Conservation (phyloP, 2,888 invertebrate species). For the Thalpophila matura region DNA sequence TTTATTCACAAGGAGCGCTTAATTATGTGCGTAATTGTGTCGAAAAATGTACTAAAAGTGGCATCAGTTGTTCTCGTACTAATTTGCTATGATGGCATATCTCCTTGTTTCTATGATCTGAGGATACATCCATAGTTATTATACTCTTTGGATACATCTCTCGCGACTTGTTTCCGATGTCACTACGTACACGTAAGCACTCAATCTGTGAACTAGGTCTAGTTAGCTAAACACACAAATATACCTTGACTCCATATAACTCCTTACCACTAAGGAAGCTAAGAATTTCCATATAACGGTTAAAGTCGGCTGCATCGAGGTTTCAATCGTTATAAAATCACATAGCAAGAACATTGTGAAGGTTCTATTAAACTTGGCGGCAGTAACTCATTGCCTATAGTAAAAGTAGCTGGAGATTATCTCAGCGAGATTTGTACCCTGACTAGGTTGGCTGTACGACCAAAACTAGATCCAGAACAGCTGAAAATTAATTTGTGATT, state of each 20-base stretch:
- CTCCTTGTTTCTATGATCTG: too few relatives aligned
- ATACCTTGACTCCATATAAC: conserved; percentile 30
- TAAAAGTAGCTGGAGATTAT: conserved; percentile 87
- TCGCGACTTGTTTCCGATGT: not conserved
- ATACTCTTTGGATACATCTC: too few relatives aligned
- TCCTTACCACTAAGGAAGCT: conserved; percentile 41
- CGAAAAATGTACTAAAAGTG: too few relatives aligned
- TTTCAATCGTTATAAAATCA: conserved; percentile 72
- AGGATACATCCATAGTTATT: too few relatives aligned
- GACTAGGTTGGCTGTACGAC: conserved; percentile 80
- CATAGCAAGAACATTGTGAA: conserved; percentile 76
- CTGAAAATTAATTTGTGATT: conserved; percentile 17
- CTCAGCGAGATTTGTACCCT: conserved; percentile 85
- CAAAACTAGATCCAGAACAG: conserved; percentile 45
- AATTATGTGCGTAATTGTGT: too few relatives aligned
- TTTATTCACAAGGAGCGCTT: too few relatives aligned
- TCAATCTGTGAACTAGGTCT: not conserved
- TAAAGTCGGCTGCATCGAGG: conserved; percentile 54
- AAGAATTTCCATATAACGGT: conserved; percentile 59
- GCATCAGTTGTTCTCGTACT: too few relatives aligned
- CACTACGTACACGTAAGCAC: conserved; percentile 1
- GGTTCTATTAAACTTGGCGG: conserved; percentile 75
- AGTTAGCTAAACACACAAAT: conserved; percentile 40
- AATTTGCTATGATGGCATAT: too few relatives aligned
- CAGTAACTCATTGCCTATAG: conserved; percentile 78